Conservation (phyloP, 1,140 invertebrate genomes). For the Meloidogyne floridensis region DNA sequence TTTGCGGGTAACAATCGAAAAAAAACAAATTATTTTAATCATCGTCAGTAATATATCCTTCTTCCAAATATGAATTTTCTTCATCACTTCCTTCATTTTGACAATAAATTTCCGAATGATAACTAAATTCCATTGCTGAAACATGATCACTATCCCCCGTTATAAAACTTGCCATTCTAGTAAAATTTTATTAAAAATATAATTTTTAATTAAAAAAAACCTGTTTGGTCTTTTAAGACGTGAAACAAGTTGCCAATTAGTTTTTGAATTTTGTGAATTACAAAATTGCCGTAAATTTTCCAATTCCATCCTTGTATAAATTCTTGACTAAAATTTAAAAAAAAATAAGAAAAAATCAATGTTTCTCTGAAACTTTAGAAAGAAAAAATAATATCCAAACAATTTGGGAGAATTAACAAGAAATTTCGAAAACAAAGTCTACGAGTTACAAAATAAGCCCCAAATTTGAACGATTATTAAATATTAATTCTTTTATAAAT, state of each 20-base stretch:
- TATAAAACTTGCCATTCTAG: conserved; percentile 39
- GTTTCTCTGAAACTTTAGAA: too few species aligned
- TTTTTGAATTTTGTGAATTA: neutral
- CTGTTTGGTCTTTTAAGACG: conserved; percentile 27
- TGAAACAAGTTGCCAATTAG: conserved; percentile 27
- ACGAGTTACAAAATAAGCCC: too few species aligned
- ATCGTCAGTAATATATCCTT: conserved; percentile 29
- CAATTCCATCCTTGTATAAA: conserved; percentile 36
- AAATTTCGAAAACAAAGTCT: too few species aligned
- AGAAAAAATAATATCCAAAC: too few species aligned
- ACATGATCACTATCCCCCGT: conserved; percentile 34
- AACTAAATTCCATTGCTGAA: conserved; percentile 25
- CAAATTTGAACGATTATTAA: too few species aligned
- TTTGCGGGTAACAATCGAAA: neutral
- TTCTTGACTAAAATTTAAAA: conserved; percentile 8
- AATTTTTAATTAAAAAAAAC: conserved; percentile 6
- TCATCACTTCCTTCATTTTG: conserved; percentile 21
- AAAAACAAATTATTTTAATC: neutral
- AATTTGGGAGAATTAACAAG: too few species aligned
- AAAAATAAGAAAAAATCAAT: neutral
- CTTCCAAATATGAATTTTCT: conserved; percentile 22
- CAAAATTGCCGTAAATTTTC: conserved; percentile 32
- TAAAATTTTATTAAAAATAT: neutral
- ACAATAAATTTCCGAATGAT: conserved; percentile 28
- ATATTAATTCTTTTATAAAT: too few species aligned